Base-by-base conservation (phyloP, 2,888 invertebrate genomes). In the Hoplodrina ambigua region DNA sequence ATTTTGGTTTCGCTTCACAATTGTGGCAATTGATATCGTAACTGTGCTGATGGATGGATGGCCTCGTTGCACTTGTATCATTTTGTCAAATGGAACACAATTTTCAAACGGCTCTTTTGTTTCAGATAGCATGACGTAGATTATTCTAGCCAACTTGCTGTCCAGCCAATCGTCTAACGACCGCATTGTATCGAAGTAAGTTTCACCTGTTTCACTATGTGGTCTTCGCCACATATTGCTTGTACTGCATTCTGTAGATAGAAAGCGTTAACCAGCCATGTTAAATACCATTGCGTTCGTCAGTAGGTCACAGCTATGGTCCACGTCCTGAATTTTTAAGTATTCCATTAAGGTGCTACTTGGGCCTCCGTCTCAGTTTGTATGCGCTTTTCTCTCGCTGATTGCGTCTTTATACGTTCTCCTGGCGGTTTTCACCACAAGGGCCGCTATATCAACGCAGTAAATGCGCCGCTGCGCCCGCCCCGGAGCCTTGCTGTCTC, bases 361-460 rank as follows among this genome's bases (percentile, higher is more conserved):
- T 86, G 73, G 80, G 75, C 86, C 85, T 88, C 81, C 74, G 79
- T 85, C 85, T 88, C 85, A 81, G 85, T 85, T 83, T 88, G 83
- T 86, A 87, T 87, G 87, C 83, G 91, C 95, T 93, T 94, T 95
- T 94, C 92, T 92, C 90, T 92, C 90, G 89, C 83, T 93, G 93
- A 95, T 95, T 95, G 94, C 94, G 88, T 91, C 95, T 94, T 94
- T 94, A 91, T 92, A 95, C 92, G 91, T 93, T 93, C 92, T 91
- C 90, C 90, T 87, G 89, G 81, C 85, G 81, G 87, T 90, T 91
- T 80, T 91, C 90, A 87, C 89, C 86, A 83, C 84, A 87, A 89
- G 90, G 72, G 84, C 83, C 85, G 84, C 86, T 89, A 82, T 89
- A 87, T 91, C 87, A 89, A 87, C 87, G 85, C 72, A 80, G 78